Evolutionary conservation across 2,113 vertebrate genomes (phyloP), one percentile per base, ranked within the genome.

Genomic region (Limanda limanda): DNA sequence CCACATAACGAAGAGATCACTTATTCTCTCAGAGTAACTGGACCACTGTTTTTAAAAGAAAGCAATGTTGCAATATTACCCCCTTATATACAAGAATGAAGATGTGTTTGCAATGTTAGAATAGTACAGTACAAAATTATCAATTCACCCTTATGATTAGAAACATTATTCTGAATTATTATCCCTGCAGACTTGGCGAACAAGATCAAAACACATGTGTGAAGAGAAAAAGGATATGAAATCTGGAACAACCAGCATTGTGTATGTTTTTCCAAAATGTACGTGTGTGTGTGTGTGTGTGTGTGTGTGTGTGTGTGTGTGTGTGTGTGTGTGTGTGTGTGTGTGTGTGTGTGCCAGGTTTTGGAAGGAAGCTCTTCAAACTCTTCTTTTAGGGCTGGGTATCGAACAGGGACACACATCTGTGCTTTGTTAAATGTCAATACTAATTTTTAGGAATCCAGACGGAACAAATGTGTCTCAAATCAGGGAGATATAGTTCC

Each of bases 331-430:
- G 58, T 10, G 25, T n/a, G 17, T 60, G 58, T 20, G 27, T 18
- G 15, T 35, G 58, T 10, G 25, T 18, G 58, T 10, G 25, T 42
- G 60, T 42, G 60, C 66, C 47, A 56, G 10, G 5, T 74, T 75
- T 83, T 82, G 61, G 55, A 88, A 73, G 73, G 81, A 81, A 84
- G 56, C 68, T 52, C 56, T 78, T 81, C 69, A 59, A 31, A 11
- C 35, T 71, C 55, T 35, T 59, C 58, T 71, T 79, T 21, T 5
- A 70, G 68, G 76, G 66, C 90, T 83, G 84, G 74, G 67, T 71
- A 74, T 81, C 54, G 48, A 77, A 42, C 12, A 45, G 52, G 20
- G 27, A 68, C 60, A 21, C 31, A 24, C 45, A 74, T 40, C 61
- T 69, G 75, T 78, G 70, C 65, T 85, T 83, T 71, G 20, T 63